phyloP scores from a whole-genome alignment of 2,888 invertebrate genomes.

The Coenonympha glycerion region DNA sequence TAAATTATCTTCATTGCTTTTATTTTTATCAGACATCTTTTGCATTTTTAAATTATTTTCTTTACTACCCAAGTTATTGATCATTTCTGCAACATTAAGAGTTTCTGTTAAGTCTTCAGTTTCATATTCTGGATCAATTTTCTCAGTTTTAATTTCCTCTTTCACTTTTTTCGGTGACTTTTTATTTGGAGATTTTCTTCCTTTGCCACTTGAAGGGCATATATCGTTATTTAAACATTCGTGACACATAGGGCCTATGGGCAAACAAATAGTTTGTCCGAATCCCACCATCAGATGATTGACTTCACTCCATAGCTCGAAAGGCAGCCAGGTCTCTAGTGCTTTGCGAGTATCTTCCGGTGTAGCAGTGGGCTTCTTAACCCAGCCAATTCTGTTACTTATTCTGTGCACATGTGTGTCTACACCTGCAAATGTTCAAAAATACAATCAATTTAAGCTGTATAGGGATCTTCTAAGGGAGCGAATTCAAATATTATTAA shows the following conservation, averaged over 20 bases:
- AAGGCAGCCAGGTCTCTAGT: slow-evolving; percentile 93
- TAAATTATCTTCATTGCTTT: not conserved
- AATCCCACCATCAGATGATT: slow-evolving; percentile 97
- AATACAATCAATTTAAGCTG: too few species aligned
- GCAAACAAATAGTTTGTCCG: slow-evolving; percentile 94
- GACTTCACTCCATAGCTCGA: slow-evolving; percentile 87
- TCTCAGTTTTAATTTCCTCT: slow-evolving; percentile 16
- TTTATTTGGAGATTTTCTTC: slow-evolving; percentile 51
- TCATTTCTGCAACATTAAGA: too few species aligned
- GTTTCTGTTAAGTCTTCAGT: too few species aligned
- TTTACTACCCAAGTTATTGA: too few species aligned
- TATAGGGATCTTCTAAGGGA: too few species aligned
- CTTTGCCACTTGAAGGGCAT: slow-evolving; percentile 81
- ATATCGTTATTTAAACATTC: slow-evolving; percentile 87
- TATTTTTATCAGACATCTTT: too few species aligned
- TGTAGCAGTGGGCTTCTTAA: slow-evolving; percentile 81
- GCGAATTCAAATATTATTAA: too few species aligned
- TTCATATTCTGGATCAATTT: not conserved
- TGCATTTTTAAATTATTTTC: too few species aligned
- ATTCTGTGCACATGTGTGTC: slow-evolving; percentile 99
- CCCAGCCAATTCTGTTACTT: slow-evolving; percentile 92
- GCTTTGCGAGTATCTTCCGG: slow-evolving; percentile 92
- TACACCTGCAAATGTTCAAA: slow-evolving; percentile 78
- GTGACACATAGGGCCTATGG: slow-evolving; percentile 86
- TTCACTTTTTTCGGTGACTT: slow-evolving; percentile 28